phyloP scores from a whole-genome alignment of 2,113 vertebrate genomes.

The Carassius auratus region DNA sequence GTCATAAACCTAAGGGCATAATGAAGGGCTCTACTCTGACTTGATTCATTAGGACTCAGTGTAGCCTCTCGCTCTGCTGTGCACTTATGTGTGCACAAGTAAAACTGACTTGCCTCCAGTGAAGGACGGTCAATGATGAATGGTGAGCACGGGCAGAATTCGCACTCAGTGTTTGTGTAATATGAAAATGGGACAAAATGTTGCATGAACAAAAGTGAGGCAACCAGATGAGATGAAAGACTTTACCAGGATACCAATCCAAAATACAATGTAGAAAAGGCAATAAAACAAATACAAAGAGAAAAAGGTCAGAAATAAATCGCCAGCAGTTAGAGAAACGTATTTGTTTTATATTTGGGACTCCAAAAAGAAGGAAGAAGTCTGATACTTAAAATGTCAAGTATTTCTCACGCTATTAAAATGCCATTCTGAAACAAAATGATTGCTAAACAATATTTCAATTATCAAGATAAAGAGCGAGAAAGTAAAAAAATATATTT shows the following conservation, averaged over 20 bases:
- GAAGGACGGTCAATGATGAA: conserved; percentile 40
- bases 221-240: background rate
- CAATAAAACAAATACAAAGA: too few species aligned
- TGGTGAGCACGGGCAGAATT: background rate
- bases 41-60: conserved; percentile 39
- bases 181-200: conserved; percentile 19
- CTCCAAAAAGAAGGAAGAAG: background rate
- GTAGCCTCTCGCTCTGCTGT: conserved; percentile 41
- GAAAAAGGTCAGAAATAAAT: too few species aligned
- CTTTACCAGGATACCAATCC: too few species aligned
- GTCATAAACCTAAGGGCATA: conserved; percentile 20
- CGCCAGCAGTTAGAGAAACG: too few species aligned
- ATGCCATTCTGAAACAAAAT: background rate
- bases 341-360: too few species aligned
- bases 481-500: background rate
- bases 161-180: background rate
- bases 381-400: background rate
- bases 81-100: conserved; percentile 39
- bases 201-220: background rate
- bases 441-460: background rate
- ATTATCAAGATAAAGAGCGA: background rate
- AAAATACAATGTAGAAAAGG: background rate
- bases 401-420: background rate
- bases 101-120: conserved; percentile 39
- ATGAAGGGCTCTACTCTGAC: conserved; percentile 32